Evolutionary conservation across 2,113 vertebrate genomes (phyloP).

Genomic region (Columbina picui): DNA sequence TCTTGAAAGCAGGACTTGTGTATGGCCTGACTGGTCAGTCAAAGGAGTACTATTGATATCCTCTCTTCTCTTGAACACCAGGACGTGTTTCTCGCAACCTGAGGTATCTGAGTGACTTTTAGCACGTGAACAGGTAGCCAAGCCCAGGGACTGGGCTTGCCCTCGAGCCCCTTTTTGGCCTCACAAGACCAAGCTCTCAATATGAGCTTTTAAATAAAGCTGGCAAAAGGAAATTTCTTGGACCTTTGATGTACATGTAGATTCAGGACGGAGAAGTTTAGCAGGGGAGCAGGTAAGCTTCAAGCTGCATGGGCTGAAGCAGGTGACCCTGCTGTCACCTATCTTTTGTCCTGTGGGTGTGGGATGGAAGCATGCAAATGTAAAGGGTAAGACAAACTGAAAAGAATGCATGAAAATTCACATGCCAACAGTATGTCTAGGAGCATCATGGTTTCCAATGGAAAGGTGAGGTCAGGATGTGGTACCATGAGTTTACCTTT

Average conservation of each 20-base stretch:
- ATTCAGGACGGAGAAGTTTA: not conserved
- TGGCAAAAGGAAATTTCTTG: not conserved
- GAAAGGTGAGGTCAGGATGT: not conserved
- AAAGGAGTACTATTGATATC: not conserved
- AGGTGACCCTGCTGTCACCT: not conserved
- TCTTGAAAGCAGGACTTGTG: not conserved
- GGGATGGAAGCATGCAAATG: not conserved
- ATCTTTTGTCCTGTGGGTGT: fast-evolving
- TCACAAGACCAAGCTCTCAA: not conserved
- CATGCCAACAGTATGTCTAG: not conserved
- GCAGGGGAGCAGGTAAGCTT: not conserved
- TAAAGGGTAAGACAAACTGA: not conserved
- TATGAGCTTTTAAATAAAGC: not conserved
- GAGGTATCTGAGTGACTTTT: not conserved
- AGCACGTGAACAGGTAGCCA: not conserved
- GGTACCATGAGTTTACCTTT: not conserved
- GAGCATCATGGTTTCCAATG: not conserved
- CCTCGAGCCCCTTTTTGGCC: not conserved
- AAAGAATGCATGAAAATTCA: not conserved
- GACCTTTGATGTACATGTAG: not conserved
- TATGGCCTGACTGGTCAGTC: not conserved
- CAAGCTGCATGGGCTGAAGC: not conserved
- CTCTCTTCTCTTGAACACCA: not conserved
- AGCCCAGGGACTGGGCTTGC: not conserved
- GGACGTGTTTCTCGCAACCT: not conserved